Evolutionary conservation across 53 echinoderm and acorn worm genomes (phyloP).

Genomic region (Echinarachnius parma): DNA sequence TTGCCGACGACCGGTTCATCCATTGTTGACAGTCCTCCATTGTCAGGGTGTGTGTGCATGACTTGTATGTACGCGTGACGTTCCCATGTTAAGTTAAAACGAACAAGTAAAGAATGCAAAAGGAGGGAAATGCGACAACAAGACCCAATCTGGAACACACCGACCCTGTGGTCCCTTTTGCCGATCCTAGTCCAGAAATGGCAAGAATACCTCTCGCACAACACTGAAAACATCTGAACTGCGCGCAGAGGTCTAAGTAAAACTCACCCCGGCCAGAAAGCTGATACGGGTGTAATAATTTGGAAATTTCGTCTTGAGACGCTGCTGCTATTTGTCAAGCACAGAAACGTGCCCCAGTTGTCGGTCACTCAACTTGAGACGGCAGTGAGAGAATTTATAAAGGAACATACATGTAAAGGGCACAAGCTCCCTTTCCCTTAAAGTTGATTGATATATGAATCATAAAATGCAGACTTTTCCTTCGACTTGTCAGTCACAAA

Average conservation of each 20-base stretch:
- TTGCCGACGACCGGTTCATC: slow-evolving; percentile 22
- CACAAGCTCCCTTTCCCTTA: too few species aligned
- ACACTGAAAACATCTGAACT: slow-evolving; percentile 31
- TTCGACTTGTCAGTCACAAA: too few species aligned
- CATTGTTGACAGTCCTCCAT: slow-evolving; percentile 35
- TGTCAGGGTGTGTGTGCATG: too few species aligned
- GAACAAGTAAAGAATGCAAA: background rate
- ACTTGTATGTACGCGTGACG: too few species aligned
- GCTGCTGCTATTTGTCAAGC: slow-evolving; percentile 42
- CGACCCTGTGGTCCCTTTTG: slow-evolving; percentile 46
- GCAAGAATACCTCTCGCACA: slow-evolving; percentile 29
- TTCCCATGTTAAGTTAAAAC: slow-evolving; percentile 13
- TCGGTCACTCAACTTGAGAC: slow-evolving; percentile 41
- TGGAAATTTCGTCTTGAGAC: slow-evolving; percentile 25
- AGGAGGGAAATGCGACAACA: slow-evolving; percentile 22
- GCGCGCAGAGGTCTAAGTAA: slow-evolving; percentile 20
- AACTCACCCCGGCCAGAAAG: slow-evolving; percentile 36
- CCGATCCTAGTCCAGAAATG: slow-evolving; percentile 34
- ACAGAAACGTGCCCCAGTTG: slow-evolving; percentile 44
- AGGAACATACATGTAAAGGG: too few species aligned
- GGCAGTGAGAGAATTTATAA: too few species aligned
- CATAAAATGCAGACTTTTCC: too few species aligned
- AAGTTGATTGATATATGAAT: too few species aligned
- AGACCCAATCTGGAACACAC: slow-evolving; percentile 47
- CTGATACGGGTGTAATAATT: slow-evolving; percentile 41